These are phyloP conservation scores for Meandrina meandrites DNA, from an alignment of 92 coral and sea anemone species.

Conservation along the genomic window DNA sequence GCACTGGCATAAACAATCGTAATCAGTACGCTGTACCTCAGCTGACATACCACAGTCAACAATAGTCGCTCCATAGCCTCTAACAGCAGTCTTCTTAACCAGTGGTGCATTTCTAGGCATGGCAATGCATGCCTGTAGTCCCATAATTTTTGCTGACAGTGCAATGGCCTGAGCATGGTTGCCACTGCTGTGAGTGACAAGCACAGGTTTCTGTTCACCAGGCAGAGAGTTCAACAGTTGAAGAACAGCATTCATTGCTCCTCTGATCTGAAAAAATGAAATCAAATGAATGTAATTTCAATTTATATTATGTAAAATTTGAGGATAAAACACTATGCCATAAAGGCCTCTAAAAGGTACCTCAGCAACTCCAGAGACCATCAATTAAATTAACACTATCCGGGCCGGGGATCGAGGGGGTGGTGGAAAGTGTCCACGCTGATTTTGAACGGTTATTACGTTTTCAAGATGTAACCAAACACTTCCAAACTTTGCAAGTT, in stretches of 20 bases:
- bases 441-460: too few relatives aligned
- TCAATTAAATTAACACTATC: too few relatives aligned
- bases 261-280: slow-evolving; percentile 75
- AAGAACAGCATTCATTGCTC: slow-evolving; percentile 95
- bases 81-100: slow-evolving; percentile 90
- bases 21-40: slow-evolving; percentile 67
- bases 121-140: slow-evolving; percentile 85
- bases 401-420: too few relatives aligned
- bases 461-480: too few relatives aligned
- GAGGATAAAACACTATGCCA: too few relatives aligned
- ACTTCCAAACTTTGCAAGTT: too few relatives aligned
- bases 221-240: slow-evolving; percentile 62
- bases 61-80: slow-evolving; percentile 88
- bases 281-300: background rate
- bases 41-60: slow-evolving; percentile 89
- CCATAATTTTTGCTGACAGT: slow-evolving; percentile 80
- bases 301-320: too few relatives aligned
- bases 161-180: slow-evolving; percentile 98
- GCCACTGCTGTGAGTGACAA: slow-evolving; percentile 97
- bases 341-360: too few relatives aligned
- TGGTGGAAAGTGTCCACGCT: too few relatives aligned
- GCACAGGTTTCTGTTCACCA: slow-evolving; percentile 61
- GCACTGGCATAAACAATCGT: too few relatives aligned
- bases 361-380: too few relatives aligned
- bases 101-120: slow-evolving; percentile 91